Evolutionary conservation across 2,888 invertebrate genomes (phyloP), one percentile per base, ranked within the genome.

Genomic region (Agonum fuliginosum): DNA sequence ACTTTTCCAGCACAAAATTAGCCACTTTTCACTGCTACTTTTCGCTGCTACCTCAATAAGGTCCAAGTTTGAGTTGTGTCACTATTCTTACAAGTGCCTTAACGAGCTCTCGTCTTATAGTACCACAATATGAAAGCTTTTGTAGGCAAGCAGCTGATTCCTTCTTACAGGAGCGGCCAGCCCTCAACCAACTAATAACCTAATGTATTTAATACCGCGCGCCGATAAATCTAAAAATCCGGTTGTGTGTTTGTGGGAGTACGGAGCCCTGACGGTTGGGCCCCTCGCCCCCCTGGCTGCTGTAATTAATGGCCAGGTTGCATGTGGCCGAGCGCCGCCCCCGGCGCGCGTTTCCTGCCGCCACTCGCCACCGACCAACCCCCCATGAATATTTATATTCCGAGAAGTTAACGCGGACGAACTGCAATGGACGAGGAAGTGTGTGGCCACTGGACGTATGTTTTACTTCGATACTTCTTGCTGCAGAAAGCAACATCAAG

Each of bases 261-360:
- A 80, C 81, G 82, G 82, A 82, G 80, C 82, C 82, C 81, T 83
- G 83, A 83, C 83, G 82, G 83, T n/a, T n/a, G n/a, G n/a, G n/a
- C n/a, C n/a, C n/a, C n/a, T n/a, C n/a, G n/a, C n/a, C n/a, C n/a
- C n/a, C n/a, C n/a, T n/a, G 80, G 41, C 27, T 12, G 22, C 22
- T 80, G 82, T 84, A 84, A 85, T 85, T 84, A 84, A 85, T 85
- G 85, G 84, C 82, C 84, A 85, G 84, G 84, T 84, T 85, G 85
- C 85, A 84, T 85, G 85, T 82, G 83, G 81, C 81, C 65, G 74
- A 79, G 82, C 80, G 83, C 83, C 81, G 83, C 84, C 84, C 65
- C 74, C 62, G 74, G 74, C 74, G 74, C 74, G 62, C 74, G 74
- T 74, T 74, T 74, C 74, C 82, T 83, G 82, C 81, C 81, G 81